Base-by-base conservation (phyloP, 2,113 vertebrate genomes). In the Zosterops lateralis region DNA sequence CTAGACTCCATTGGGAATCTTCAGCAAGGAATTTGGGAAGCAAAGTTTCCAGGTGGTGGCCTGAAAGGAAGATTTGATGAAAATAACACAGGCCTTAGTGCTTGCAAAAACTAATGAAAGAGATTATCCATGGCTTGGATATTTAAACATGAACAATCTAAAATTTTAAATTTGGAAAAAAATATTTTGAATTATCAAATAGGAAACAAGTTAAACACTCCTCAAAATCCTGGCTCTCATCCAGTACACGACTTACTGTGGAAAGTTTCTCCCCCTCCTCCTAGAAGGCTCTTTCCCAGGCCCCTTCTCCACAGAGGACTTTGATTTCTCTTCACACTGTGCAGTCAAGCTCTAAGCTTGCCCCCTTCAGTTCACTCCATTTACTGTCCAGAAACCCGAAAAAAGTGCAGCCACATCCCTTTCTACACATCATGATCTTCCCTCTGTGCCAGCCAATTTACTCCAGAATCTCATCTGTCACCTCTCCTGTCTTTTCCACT, bases 301-400 rank as follows among this genome's bases (percentile, higher is more conserved):
- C 16, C 64, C 47, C 40, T 87, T 92, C 61, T 77, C 42, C 24
- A 70, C 24, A 17, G 16, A 91, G 78, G 44, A 75, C 70, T 91
- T 92, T 68, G 66, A 45, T 79, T 91, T 91, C n/a, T 77, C 21
- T 91, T 83, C 48, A 48, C 32, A 42, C 20, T 81, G 29, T 78
- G 87, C 93, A 92, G 93, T 47, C 73, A 92, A 95, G 89, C 84
- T 90, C 51, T 89, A 95, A 91, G 91, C 84, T 92, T 96, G 40
- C 77, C 77, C 80, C 73, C 87, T 95, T 93, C 93, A 95, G 73
- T 90, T 94, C 64, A 70, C 67, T 95, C 50, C 58, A 90, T 86
- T 93, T 88, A 84, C 86, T 92, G 91, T 57, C 64, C 94, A 90
- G 76, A 90, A 78, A 80, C 40, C 64, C 54, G 29, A 80, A 42